Conservation (phyloP, 2,113 vertebrate species). For the Neolamprologus sp. region DNA sequence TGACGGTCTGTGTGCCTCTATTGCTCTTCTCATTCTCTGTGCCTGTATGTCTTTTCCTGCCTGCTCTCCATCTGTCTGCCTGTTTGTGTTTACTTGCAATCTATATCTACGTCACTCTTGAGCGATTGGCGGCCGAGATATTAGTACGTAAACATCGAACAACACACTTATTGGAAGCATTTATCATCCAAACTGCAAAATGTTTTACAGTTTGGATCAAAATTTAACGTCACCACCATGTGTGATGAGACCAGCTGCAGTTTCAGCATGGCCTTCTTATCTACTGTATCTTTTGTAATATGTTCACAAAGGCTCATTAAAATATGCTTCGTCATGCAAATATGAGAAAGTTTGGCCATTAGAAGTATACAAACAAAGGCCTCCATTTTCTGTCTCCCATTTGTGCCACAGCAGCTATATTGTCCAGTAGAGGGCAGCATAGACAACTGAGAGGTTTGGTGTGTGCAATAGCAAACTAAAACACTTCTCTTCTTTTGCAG, state of each 20-base stretch:
- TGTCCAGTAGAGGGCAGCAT: conserved; percentile 72
- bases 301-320: not conserved
- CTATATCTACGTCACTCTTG: not conserved
- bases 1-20: not conserved
- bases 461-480: not conserved
- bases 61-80: not conserved
- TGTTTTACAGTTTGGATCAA: not conserved
- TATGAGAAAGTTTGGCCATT: not conserved
- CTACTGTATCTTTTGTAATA: not conserved
- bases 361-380: not conserved
- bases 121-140: not conserved
- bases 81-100: not conserved
- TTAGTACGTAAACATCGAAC: not conserved
- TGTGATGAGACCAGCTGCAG: not conserved
- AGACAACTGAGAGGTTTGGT: not conserved
- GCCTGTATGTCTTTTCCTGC: not conserved
- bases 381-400: conserved; percentile 33
- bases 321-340: not conserved
- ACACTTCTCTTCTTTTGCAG: conserved; percentile 59
- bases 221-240: not conserved
- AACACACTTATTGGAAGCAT: not conserved
- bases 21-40: not conserved
- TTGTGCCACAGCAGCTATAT: not conserved
- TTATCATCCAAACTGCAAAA: not conserved
- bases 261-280: not conserved